Evolutionary conservation across 2,888 invertebrate species (phyloP), one percentile per base, ranked within the genome.

Genomic region (Thera britannica): DNA sequence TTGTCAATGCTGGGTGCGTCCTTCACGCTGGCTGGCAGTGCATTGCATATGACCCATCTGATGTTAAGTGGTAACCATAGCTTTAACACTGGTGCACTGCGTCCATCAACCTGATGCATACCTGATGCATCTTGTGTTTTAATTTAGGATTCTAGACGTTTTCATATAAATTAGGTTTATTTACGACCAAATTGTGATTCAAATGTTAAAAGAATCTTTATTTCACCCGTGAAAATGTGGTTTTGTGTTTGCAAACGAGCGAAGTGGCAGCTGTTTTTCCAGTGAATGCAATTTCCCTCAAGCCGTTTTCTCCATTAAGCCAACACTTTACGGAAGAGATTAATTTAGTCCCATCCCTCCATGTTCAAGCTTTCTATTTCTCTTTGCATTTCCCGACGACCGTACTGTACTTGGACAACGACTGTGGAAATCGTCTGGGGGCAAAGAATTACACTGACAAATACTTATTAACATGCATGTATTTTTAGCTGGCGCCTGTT

Each of bases 311-410:
- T 74, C 75, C 68, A 75, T 77, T 76, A 75, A 75, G 74, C 71
- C 72, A 72, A 74, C 72, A 74, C 70, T 71, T 77, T 74, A 72
- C 73, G 74, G 74, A 76, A 79, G 72, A 75, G 74, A 76, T 76
- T 78, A 79, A 78, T 77, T 73, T 72, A 72, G 67, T 70, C 62
- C 61, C 73, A 73, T 73, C 72, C 58, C 67, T 75, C 74, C 68
- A 65, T 70, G 72, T 74, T 74, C 65, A 67, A 71, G 70, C 62
- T 73, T 74, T 70, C 60, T 69, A 70, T 72, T 70, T 74, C 71
- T 70, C 64, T 72, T 64, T 72, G 68, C 65, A 56, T 66, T 68
- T 75, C 56, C 69, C 48, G 12, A 58, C 58, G 54, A 46, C 63
- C 41, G 60, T 68, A 67, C 71, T 71, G 69, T 71, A 65, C 68